A percentile compares a stretch with the other conserved stretches of the same genome.
phyloP scores from a whole-genome alignment of 2,888 invertebrate species.

The Parnassius apollo region DNA sequence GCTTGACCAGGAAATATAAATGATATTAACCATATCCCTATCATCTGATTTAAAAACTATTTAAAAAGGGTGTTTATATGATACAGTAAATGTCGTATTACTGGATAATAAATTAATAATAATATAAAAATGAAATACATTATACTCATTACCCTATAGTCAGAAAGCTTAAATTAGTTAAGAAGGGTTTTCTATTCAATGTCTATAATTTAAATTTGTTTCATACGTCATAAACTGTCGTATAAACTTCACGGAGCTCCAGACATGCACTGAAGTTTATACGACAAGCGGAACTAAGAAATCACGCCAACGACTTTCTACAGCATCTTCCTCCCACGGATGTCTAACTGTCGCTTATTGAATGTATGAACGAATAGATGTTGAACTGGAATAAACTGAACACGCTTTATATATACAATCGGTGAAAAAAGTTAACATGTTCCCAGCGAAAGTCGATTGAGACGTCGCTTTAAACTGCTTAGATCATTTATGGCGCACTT shows the following conservation, averaged over 20 bases:
- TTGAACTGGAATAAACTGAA: conserved; percentile 13
- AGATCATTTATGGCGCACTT: not conserved
- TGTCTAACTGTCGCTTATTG: not conserved
- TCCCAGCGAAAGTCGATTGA: conserved; percentile 23
- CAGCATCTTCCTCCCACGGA: conserved; percentile 20
- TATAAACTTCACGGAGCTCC: conserved; percentile 11
- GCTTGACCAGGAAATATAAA: too few relatives aligned
- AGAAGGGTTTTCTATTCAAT: too few relatives aligned
- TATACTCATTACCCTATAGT: too few relatives aligned
- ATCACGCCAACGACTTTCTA: conserved; percentile 25
- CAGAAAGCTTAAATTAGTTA: too few relatives aligned
- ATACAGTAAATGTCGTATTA: too few relatives aligned
- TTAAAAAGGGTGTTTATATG: too few relatives aligned
- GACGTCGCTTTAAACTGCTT: not conserved
- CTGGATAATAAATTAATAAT: too few relatives aligned
- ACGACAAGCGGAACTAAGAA: conserved; percentile 16
- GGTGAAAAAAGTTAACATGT: conserved; percentile 14
- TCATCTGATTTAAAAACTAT: too few relatives aligned
- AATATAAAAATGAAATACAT: too few relatives aligned
- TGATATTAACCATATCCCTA: too few relatives aligned
- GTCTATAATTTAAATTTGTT: not conserved
- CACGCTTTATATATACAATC: conserved; percentile 13
- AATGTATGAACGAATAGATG: conserved; percentile 9
- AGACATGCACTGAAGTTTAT: too few relatives aligned
- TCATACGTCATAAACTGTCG: conserved; percentile 16